phyloP scores from a whole-genome alignment of 2,797 vertebrate species.

The Sebastes hubbsi region DNA sequence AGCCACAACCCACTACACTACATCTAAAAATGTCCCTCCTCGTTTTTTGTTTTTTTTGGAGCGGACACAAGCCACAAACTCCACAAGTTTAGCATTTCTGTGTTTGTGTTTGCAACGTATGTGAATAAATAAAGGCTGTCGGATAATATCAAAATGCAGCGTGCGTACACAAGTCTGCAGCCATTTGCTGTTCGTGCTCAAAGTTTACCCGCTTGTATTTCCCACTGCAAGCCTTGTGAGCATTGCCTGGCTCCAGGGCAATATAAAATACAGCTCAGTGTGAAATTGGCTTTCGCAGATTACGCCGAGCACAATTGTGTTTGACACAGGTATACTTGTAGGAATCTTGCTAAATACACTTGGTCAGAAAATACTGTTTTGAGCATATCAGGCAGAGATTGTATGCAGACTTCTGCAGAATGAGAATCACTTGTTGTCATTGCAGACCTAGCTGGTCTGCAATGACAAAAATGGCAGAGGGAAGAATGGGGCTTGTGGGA shows the following conservation, averaged over 20 bases:
- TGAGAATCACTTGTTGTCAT: not conserved
- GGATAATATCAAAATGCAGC: not conserved
- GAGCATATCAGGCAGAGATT: not conserved
- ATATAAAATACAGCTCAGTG: slow-evolving; percentile 20
- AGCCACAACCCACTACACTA: slow-evolving; percentile 7
- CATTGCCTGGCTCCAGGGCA: slow-evolving; percentile 9
- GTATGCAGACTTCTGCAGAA: not conserved
- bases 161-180: not conserved
- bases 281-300: slow-evolving; percentile 31
- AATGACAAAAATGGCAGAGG: not conserved
- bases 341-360: not conserved
- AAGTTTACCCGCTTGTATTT: slow-evolving; percentile 12
- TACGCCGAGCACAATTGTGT: not conserved
- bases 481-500: not conserved
- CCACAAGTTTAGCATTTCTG: not conserved
- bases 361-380: not conserved
- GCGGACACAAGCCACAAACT: not conserved
- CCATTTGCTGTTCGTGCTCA: slow-evolving; percentile 4
- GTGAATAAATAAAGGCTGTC: not conserved
- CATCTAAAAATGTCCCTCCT: slow-evolving; percentile 20
- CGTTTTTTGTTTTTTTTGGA: slow-evolving; percentile 8
- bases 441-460: not conserved
- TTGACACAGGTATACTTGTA: slow-evolving; percentile 6
- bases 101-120: not conserved
- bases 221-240: not conserved